These are phyloP conservation scores for Tetramorium bicarinatum DNA, from an alignment of 2,888 invertebrate genomes.

Conservation along the genomic window DNA sequence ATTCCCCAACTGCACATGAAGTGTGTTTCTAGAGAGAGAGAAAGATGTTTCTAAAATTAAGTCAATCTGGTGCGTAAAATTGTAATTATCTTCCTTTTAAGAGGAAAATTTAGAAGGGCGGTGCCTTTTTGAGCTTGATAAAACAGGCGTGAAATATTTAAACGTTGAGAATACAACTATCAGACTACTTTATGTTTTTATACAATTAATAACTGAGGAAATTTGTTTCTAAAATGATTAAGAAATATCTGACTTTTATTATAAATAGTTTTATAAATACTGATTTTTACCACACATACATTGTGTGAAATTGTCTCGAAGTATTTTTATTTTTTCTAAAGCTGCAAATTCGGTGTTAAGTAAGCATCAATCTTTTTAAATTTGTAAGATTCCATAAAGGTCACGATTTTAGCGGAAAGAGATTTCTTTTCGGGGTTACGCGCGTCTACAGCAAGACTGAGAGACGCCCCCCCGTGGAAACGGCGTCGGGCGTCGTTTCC, in stretches of 20 bases:
- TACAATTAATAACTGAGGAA: background rate
- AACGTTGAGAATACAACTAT: background rate
- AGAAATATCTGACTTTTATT: background rate
- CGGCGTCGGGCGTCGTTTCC: constrained; percentile 60
- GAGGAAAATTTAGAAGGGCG: background rate
- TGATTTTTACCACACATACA: background rate
- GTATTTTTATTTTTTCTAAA: background rate
- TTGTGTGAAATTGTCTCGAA: background rate
- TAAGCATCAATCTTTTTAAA: constrained; percentile 4
- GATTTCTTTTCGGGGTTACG: constrained; percentile 29
- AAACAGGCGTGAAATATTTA: background rate
- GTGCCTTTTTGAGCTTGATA: background rate
- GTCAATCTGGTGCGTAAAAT: constrained; percentile 39
- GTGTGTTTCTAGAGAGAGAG: constrained; percentile 1
- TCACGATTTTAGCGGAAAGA: constrained; percentile 1
- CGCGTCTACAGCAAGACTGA: constrained; percentile 11
- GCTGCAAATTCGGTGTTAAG: background rate
- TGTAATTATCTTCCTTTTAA: constrained; percentile 35
- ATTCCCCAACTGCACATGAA: constrained; percentile 38
- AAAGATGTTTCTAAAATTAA: constrained; percentile 33
- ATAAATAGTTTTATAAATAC: background rate
- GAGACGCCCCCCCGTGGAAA: background rate
- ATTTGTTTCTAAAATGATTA: background rate
- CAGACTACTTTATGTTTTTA: background rate
- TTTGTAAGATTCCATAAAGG: background rate